A percentile compares a stretch with the other conserved stretches of the same genome.
Evolutionary conservation across 1,140 invertebrate species (phyloP).

Genomic region (Epicauta chinensis): DNA sequence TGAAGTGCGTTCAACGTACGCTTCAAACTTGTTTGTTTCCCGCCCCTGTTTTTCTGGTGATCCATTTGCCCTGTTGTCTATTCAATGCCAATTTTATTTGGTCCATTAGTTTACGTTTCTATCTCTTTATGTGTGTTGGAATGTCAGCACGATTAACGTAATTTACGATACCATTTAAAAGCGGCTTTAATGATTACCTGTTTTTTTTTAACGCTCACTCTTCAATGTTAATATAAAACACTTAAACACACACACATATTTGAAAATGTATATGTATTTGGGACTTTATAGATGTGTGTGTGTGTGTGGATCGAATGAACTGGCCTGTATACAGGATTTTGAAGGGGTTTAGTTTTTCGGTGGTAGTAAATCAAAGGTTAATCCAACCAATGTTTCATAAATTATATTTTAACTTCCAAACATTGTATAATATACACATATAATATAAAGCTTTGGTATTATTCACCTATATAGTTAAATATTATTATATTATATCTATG

Average conservation of each 20-base stretch:
- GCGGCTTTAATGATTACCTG: slow-evolving; percentile 31
- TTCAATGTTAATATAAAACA: too few relatives aligned
- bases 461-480: not conserved
- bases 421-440: not conserved
- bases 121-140: slow-evolving; percentile 1
- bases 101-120: too few relatives aligned
- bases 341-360: too few relatives aligned
- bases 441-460: not conserved
- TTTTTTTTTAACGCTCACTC: slow-evolving; percentile 12
- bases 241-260: slow-evolving; percentile 1
- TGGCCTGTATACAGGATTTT: not conserved
- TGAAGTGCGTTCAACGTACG: too few relatives aligned
- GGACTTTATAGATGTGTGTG: not conserved
- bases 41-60: too few relatives aligned
- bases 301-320: slow-evolving; percentile 1
- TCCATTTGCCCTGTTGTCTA: too few relatives aligned
- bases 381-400: slow-evolving; percentile 6
- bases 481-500: too few relatives aligned
- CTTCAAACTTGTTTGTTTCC: too few relatives aligned
- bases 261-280: slow-evolving; percentile 7
- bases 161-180: slow-evolving; percentile 28
- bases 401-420: slow-evolving; percentile 8
- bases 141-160: slow-evolving; percentile 27
- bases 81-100: too few relatives aligned
- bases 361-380: too few relatives aligned